phyloP scores from a whole-genome alignment of 1,140 invertebrate species.

The Drosophila oshimai region DNA sequence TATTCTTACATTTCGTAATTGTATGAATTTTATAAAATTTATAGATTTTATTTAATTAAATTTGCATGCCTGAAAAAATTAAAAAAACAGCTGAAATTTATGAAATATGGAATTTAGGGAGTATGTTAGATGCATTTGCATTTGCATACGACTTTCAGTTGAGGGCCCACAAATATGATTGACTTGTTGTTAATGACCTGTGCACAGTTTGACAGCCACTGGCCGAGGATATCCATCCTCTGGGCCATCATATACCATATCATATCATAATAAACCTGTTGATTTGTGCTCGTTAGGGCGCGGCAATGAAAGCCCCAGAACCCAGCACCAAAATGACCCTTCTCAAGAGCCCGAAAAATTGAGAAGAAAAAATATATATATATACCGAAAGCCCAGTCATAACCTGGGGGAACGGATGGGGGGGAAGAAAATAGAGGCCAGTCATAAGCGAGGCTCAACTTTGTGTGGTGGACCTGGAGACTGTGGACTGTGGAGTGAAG shows the following conservation, averaged over 20 bases:
- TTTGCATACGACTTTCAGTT: no score
- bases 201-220: constrained; percentile 39
- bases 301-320: no score
- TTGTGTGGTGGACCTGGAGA: constrained; percentile 33
- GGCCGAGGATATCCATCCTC: constrained; percentile 3
- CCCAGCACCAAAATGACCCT: constrained; percentile 28
- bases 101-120: no score
- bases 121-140: no score
- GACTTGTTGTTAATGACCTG: constrained; percentile 21
- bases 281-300: constrained; percentile 71
- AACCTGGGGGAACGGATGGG: no score
- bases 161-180: background rate
- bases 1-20: no score
- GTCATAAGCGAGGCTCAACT: constrained; percentile 71
- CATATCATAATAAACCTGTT: constrained; percentile 78
- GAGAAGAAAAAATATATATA: background rate
- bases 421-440: constrained; percentile 13
- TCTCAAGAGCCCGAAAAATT: constrained; percentile 1
- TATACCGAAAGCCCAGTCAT: constrained; percentile 20
- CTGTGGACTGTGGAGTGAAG: background rate
- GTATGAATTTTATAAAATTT: no score
- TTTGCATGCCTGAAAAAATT: no score
- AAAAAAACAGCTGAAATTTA: no score
- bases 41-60: no score
- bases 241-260: no score